Evolutionary conservation across 2,888 invertebrate genomes (phyloP).

Genomic region (Ptychoptera contaminata): DNA sequence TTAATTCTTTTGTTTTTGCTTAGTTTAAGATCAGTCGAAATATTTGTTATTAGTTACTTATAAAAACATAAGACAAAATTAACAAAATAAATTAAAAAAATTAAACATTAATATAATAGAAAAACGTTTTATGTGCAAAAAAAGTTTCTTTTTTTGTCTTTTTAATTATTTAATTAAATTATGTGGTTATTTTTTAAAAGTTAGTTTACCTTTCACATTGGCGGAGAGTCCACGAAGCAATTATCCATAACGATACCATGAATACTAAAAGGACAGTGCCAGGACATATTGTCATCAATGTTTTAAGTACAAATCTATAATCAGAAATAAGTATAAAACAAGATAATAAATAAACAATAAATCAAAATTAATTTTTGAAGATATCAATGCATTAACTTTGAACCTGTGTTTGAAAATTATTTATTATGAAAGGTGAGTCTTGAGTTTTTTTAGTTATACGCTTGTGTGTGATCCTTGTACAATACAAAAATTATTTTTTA

Average conservation of each 20-base stretch:
- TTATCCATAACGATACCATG: slow-evolving; percentile 99
- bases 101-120: not conserved
- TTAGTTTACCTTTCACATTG: slow-evolving; percentile 90
- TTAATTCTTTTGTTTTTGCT: too few relatives aligned
- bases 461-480: too few relatives aligned
- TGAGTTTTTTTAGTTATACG: too few relatives aligned
- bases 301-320: slow-evolving; percentile 78
- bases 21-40: too few relatives aligned
- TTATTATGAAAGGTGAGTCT: too few relatives aligned
- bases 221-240: slow-evolving; percentile 96
- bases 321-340: not conserved
- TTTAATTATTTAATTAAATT: not conserved
- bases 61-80: not conserved
- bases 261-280: slow-evolving; percentile 94
- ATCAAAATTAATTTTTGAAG: too few relatives aligned
- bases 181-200: not conserved
- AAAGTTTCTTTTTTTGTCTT: not conserved
- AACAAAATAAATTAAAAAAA: not conserved
- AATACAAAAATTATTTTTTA: too few relatives aligned
- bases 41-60: too few relatives aligned
- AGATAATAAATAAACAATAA: too few relatives aligned
- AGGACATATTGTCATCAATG: slow-evolving; percentile 99
- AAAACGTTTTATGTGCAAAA: not conserved
- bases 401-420: too few relatives aligned
- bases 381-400: too few relatives aligned